phyloP scores from a whole-genome alignment of 2,888 invertebrate species.

The Nebria salina region DNA sequence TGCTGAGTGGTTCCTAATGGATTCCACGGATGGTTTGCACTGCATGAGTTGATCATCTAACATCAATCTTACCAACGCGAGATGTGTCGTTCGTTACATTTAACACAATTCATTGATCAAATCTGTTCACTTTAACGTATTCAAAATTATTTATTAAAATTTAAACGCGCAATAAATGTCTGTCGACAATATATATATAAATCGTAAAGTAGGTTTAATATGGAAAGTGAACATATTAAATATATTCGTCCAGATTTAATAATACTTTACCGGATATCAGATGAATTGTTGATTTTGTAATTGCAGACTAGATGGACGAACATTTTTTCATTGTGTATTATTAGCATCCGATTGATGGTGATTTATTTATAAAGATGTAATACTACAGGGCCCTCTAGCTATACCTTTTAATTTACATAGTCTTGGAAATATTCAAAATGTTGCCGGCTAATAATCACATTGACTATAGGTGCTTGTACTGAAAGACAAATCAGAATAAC shows the following conservation, averaged over 20 bases:
- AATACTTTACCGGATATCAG: background rate
- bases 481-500: background rate
- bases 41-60: background rate
- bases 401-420: background rate
- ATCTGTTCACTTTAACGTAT: background rate
- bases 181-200: background rate
- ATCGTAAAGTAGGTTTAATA: background rate
- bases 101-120: background rate
- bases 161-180: background rate
- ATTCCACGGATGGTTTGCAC: constrained; percentile 2
- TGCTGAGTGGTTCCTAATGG: background rate
- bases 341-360: background rate
- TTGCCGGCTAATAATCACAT: background rate
- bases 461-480: background rate
- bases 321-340: background rate
- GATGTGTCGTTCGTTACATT: background rate
- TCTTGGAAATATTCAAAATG: background rate
- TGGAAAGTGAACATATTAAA: background rate
- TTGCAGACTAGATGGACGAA: background rate
- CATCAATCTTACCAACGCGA: constrained; percentile 3
- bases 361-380: background rate
- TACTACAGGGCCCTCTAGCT: background rate
- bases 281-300: background rate
- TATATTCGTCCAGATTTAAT: background rate
- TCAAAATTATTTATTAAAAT: background rate